These are phyloP conservation scores for Drosophila prostipennis DNA, from an alignment of 2,888 invertebrate species.

Conservation along the genomic window DNA sequence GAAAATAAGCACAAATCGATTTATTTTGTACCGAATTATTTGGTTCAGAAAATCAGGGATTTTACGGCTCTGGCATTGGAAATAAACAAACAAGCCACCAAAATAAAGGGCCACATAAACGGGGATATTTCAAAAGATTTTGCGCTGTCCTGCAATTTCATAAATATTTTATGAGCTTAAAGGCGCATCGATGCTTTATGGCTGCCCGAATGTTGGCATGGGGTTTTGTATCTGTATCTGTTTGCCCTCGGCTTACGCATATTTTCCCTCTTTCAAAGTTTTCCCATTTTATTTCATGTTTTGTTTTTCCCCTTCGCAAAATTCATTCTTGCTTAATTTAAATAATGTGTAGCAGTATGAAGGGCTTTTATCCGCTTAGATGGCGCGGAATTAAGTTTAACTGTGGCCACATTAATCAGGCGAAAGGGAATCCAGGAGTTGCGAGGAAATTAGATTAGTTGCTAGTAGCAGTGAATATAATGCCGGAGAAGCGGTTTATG, in stretches of 20 bases:
- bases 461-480: slow-evolving; percentile 16
- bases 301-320: slow-evolving; percentile 11
- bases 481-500: background rate
- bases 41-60: slow-evolving; percentile 25
- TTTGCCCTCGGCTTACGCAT: slow-evolving; percentile 29
- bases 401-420: slow-evolving; percentile 36
- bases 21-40: background rate
- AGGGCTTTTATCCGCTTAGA: slow-evolving; percentile 30
- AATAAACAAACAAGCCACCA: slow-evolving; percentile 23
- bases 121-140: slow-evolving; percentile 34
- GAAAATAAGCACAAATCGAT: slow-evolving; percentile 17
- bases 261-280: slow-evolving; percentile 19
- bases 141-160: slow-evolving; percentile 50
- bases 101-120: slow-evolving; percentile 16
- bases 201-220: slow-evolving; percentile 2
- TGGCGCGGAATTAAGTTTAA: slow-evolving; percentile 14
- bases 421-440: background rate
- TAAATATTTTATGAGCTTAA: slow-evolving; percentile 71
- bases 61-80: slow-evolving; percentile 17
- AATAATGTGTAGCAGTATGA: slow-evolving; percentile 30
- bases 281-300: slow-evolving; percentile 31
- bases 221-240: slow-evolving; percentile 8
- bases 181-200: slow-evolving; percentile 43
- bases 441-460: slow-evolving; percentile 12
- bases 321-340: slow-evolving; percentile 32